Conservation (phyloP, 2,797 vertebrate species). For the Clarias fuscus region DNA sequence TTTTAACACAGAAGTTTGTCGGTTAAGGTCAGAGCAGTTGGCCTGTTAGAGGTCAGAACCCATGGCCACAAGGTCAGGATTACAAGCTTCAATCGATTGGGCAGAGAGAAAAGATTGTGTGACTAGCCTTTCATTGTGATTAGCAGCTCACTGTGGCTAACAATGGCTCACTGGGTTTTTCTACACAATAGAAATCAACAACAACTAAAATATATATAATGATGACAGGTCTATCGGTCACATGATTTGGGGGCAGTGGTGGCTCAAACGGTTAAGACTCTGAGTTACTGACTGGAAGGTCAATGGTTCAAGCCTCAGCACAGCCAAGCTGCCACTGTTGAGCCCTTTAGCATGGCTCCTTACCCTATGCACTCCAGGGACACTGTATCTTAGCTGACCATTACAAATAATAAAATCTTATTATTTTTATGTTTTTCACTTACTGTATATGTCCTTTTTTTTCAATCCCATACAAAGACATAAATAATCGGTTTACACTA, state of each 20-base stretch:
- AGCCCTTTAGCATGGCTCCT: no score
- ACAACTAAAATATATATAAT: no score
- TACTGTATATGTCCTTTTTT: background rate
- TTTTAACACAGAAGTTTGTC: slow-evolving; percentile 28
- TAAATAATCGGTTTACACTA: background rate
- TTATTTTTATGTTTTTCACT: no score
- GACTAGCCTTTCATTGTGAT: slow-evolving; percentile 16
- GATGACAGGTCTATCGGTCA: background rate
- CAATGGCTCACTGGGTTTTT: slow-evolving; percentile 21
- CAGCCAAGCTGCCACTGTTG: no score
- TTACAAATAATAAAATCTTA: no score
- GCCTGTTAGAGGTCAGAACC: slow-evolving; percentile 45
- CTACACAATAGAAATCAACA: background rate
- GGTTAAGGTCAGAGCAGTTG: slow-evolving; percentile 28
- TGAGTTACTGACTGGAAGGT: no score
- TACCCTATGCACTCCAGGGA: no score
- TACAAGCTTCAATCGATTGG: slow-evolving; percentile 36
- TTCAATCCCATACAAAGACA: background rate
- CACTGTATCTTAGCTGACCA: no score
- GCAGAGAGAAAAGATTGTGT: slow-evolving; percentile 28
- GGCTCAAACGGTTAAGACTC: no score
- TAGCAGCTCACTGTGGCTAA: slow-evolving; percentile 21
- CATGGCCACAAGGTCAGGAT: slow-evolving; percentile 41
- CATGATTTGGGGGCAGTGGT: no score
- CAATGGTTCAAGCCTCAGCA: no score